Evolutionary conservation across 2,888 invertebrate genomes (phyloP).

Genomic region (Lymantria monacha): DNA sequence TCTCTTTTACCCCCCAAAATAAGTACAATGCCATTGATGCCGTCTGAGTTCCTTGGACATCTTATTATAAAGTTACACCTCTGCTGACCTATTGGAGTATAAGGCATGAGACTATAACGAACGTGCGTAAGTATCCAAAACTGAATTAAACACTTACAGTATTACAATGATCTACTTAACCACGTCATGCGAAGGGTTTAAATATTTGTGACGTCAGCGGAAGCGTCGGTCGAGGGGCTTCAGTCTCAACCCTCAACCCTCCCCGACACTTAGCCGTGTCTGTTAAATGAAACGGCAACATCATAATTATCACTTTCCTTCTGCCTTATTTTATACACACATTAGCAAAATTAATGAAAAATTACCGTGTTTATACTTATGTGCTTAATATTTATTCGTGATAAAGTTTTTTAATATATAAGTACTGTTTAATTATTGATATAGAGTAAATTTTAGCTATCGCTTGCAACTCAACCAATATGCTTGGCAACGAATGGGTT

Average conservation of each 20-base stretch:
- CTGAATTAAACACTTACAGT: constrained; percentile 9
- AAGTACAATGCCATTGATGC: too few species aligned
- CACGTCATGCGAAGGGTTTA: constrained; percentile 5
- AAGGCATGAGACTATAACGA: not conserved
- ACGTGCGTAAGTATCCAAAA: not conserved
- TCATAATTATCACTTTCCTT: constrained; percentile 31
- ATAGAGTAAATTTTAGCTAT: too few species aligned
- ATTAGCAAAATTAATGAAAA: constrained; percentile 16
- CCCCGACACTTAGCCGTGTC: constrained; percentile 20
- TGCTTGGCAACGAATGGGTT: too few species aligned
- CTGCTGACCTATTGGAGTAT: not conserved
- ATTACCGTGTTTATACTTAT: too few species aligned
- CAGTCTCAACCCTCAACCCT: constrained; percentile 48
- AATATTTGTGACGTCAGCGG: constrained; percentile 53
- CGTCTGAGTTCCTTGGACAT: too few species aligned
- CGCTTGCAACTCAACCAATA: too few species aligned
- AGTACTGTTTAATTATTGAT: too few species aligned
- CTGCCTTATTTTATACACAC: constrained; percentile 25
- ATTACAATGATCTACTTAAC: constrained; percentile 21
- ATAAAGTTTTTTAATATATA: too few species aligned
- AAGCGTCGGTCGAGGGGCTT: constrained; percentile 58
- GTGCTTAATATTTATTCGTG: too few species aligned
- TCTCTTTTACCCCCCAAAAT: too few species aligned
- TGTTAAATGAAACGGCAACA: constrained; percentile 29
- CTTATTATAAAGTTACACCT: too few species aligned